Evolutionary conservation across 2,113 vertebrate genomes (phyloP).

Genomic region (Hirundichthys speculiger): DNA sequence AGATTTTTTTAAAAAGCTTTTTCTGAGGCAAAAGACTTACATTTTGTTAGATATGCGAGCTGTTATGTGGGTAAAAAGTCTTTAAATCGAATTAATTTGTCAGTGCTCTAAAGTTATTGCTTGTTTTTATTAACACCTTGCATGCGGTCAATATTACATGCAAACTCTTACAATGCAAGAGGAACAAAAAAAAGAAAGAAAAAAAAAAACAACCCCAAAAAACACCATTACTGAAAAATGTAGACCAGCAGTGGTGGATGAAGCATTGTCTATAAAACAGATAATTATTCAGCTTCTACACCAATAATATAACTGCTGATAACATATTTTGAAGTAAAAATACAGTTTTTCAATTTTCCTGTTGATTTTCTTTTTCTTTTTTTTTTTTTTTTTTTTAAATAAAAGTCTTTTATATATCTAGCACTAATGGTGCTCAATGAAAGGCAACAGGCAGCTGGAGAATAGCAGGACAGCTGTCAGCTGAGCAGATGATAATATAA

Average conservation of each 20-base stretch:
- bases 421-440: conserved; percentile 4
- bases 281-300: conserved; percentile 21
- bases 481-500: conserved; percentile 69
- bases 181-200: not conserved
- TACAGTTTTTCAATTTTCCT: not conserved
- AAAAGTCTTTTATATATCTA: conserved; percentile 17
- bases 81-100: conserved; percentile 11
- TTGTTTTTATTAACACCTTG: conserved; percentile 14
- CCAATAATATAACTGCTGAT: conserved; percentile 1
- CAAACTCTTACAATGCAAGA: not conserved
- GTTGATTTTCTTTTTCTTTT: not conserved
- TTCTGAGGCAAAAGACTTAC: conserved; percentile 32
- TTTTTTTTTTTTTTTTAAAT: not conserved
- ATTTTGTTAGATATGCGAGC: conserved; percentile 26
- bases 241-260: not conserved
- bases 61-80: conserved; percentile 22
- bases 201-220: conserved; percentile 1
- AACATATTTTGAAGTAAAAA: conserved; percentile 8
- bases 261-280: conserved; percentile 4
- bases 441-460: conserved; percentile 27
- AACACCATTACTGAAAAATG: conserved; percentile 2
- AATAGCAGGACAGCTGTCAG: conserved; percentile 56
- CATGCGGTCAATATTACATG: not conserved
- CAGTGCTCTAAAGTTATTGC: conserved; percentile 33
- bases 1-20: conserved; percentile 13